Conservation (phyloP, 1,140 invertebrate species). For the Sminthurinus signatus region DNA sequence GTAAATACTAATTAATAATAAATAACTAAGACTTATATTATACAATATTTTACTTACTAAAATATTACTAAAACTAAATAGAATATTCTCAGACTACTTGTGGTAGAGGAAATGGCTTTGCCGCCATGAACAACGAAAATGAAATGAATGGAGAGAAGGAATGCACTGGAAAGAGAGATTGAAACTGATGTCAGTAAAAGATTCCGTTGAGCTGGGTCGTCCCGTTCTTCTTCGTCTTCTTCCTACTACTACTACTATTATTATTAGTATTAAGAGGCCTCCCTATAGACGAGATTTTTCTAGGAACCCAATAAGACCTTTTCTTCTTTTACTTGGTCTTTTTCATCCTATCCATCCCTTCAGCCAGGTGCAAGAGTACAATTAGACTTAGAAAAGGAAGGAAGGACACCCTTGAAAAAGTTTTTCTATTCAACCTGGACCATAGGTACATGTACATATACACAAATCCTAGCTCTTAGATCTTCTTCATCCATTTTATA, state of each 20-base stretch:
- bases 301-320: constrained; percentile 20
- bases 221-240: constrained; percentile 1
- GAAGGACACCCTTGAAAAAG: constrained; percentile 16
- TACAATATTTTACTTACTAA: too few species aligned
- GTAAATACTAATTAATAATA: too few species aligned
- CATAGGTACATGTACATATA: constrained; percentile 8
- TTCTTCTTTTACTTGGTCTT: constrained; percentile 15
- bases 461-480: constrained; percentile 4
- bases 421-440: constrained; percentile 12
- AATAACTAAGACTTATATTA: too few species aligned
- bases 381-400: constrained; percentile 11
- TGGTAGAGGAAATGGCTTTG: constrained; percentile 4
- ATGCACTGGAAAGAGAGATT: constrained; percentile 4
- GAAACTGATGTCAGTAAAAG: constrained; percentile 4
- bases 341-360: constrained; percentile 14
- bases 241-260: background rate
- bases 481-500: background rate
- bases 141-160: constrained; percentile 19
- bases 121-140: background rate
- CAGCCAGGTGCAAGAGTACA: constrained; percentile 17
- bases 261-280: constrained; percentile 4
- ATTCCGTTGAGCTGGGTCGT: constrained; percentile 16
- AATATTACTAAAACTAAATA: too few species aligned
- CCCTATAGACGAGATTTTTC: constrained; percentile 18
- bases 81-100: too few species aligned